Base-by-base conservation (phyloP, 1,140 invertebrate species). In the Micrasema longulum region DNA sequence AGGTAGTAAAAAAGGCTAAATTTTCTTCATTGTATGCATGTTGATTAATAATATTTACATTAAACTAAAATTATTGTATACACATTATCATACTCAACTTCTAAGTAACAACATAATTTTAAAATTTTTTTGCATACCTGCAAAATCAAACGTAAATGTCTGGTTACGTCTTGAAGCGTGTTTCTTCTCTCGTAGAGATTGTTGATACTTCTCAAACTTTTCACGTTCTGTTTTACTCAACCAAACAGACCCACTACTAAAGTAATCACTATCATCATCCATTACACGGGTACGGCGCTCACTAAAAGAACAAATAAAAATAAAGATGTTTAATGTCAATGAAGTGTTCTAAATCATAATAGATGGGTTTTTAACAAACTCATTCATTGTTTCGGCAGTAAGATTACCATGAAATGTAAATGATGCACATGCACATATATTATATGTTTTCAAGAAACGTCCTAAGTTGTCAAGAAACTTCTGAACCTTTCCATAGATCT, bases 191-290 rank as follows among this genome's bases (percentile, higher is more conserved):
- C 90, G 84, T 50, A 91, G 81, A 69, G 92, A 87, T 70, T 91
- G 88, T 79, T 94, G 90, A 16, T 91, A 89, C 76, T 91, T 89
- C 67, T 90, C 84, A 47, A 93, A 83, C 66, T 89, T 87, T 38
- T 90, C 87, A 75, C 91, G 87, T 78, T 97, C 91, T 10, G 86
- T 81, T 11, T 91, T 84, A 47, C 87, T 90, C 2, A 96, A 81
- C 96, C 96, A 98, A 18, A 91, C 91, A 71, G 91, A 92, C 80
- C 90, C 91, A 5, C 91, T 84, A 73, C 90, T 89, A 84, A 95
- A 99, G 82, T 98, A 98, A 82, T 99, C 97, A 73, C 91, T 90
- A 79, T 98, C 94, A 82, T 98, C 97, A 81, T 99, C 97, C 71
- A 97, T 97, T 1, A 99, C 95, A 78, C 90, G 90, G 0, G 96